Evolutionary conservation across 2,888 invertebrate genomes (phyloP), one percentile per base, ranked within the genome.

Genomic region (Caenorhabditis angaria): DNA sequence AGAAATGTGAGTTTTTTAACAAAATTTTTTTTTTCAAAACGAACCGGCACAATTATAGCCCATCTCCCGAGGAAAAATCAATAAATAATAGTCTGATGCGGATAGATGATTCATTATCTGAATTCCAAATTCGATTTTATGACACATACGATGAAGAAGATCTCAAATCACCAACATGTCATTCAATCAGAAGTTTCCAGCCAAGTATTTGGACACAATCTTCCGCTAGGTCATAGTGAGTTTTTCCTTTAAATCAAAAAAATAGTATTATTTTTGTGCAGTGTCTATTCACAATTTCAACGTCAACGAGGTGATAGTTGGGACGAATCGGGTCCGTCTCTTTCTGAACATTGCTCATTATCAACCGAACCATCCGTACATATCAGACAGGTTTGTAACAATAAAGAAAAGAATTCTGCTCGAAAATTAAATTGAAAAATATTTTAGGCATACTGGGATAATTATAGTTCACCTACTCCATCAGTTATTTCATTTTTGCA

Each of bases 351-450:
- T 62, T 85, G 86, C 64, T 83, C 83, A 50, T 71, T 85, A 8
- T 83, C 83, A 12, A 86, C 86, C 3, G 81, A 84, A 67, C 85
- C 85, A 27, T 84, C 84, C 1, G 83, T 85, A 61, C 79, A 83
- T 70, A 66, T 79, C 70, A 66, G 80, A 73, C 75, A 80, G 60
- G 75, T 70, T 5, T 47, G 57, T 47, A 35, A 1, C n/a, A 20
- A n/a, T 32, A n/a, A n/a, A n/a, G n/a, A n/a, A n/a, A n/a, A n/a
- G n/a, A n/a, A n/a, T 14, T 24, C 3, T 32, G 0, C 28, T 22
- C 54, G 10, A 14, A 54, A 18, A 25, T 51, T 29, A 61, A 18
- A 12, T 51, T 50, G 14, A 35, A 6, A 27, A 20, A 27, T 35
- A 48, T 41, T 64, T 29, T 62, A 70, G 75, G 75, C 76, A 41